Evolutionary conservation across 2,113 vertebrate species (phyloP), one percentile per base, ranked within the genome.

Genomic region (Silurus meridionalis): DNA sequence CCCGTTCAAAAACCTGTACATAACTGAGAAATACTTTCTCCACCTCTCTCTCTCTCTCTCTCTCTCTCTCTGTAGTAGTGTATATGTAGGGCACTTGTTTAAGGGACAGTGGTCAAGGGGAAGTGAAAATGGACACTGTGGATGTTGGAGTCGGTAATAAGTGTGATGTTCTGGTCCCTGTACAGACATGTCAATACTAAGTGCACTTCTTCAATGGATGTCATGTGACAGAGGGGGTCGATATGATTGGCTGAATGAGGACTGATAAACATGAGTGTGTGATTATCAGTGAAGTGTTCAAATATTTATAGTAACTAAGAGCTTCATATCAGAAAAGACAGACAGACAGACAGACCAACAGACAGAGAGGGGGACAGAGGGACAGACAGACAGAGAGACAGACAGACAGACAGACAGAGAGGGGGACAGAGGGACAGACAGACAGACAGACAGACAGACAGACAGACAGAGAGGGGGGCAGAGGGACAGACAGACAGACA

Each of bases 221-320:
- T 53, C 72, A 75, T 75, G 72, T 53, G 72, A 53, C 50, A 53
- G 19, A 75, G 72, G 48, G 21, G 72, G 52, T n/a, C 0, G 53
- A 53, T 14, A 48, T 75, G 72, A 75, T 53, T 75, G 72, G 72
- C 72, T 75, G 72, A 75, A 75, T 23, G 46, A 5, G 50, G 5
- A n/a, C 21, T 2, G 17, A 52, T 75, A 21, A 50, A 23, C 50
- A 21, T 23, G 46, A 53, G 61, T 11, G 53, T 14, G 15, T 53
- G 61, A 53, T 82, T 66, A 82, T 82, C 61, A 82, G 80, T 52
- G 21, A 8, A 46, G 69, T 55, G 75, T 52, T 86, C 19, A 23
- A 82, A 82, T 79, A 84, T 89, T 74, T 81, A 84, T 48, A 82
- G 63, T 80, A 63, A 82, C 17, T 53, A 55, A 50, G 48, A 10